Base-by-base conservation (phyloP, 1,140 invertebrate species). In the Lasioglossum baleicum region DNA sequence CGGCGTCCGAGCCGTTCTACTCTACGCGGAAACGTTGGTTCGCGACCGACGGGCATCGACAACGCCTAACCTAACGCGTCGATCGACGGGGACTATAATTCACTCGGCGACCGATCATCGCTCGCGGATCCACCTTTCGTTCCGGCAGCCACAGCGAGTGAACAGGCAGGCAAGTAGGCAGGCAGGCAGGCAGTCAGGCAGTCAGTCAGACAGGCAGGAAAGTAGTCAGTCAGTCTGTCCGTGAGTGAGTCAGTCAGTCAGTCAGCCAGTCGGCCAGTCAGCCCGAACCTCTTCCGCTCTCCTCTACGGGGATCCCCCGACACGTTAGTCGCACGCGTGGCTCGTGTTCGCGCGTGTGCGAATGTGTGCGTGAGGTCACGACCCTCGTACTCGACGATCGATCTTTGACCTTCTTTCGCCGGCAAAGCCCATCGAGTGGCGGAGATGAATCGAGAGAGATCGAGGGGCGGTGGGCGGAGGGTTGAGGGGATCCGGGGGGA, bases 401-500 rank as follows among this genome's bases (percentile, higher is more conserved):
- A 90, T 90, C 85, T 90, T 90, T 89, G 84, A 88, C 87, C 89
- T 86, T 85, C 83, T 86, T 86, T 86, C 76, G 81, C 64, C 73
- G 84, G 75, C 80, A 80, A 85, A 83, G 64, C 84, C 76, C 83
- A 86, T 86, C 56, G 20, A 83, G 81, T 53, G 83, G 80, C 76
- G 60, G 51, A 72, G 70, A 48, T 73, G 82, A 75, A 81, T 73
- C 56, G 56, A 78, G 83, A 78, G 83, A 85, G 80, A 86, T 83
- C 81, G 84, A 83, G 76, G 72, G 84, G 72, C 17, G 15, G 51
- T 15, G 51, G 13, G 15, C 51, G 51, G 51, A 53, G 51, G 51
- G 51, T 5, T 53, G 3, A 17, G 51, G 15, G 51, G 13, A 5
- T 15, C 13, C 51, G 13, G 51, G 51, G 51, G 13, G 48, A 5